Evolutionary conservation across 2,113 vertebrate genomes (phyloP).

Genomic region (Morone saxatilis): DNA sequence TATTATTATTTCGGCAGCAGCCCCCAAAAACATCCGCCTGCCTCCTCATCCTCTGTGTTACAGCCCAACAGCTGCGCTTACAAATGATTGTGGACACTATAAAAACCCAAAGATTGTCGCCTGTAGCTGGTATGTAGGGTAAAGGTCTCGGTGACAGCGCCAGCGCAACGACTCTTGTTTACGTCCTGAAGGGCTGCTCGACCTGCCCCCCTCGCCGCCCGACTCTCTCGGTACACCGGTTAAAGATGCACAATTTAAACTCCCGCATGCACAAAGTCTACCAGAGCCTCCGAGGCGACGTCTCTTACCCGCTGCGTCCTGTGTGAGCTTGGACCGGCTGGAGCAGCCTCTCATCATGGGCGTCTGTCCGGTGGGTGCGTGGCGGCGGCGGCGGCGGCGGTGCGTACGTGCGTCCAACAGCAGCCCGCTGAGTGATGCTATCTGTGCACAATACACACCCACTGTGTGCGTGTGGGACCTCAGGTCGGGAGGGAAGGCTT

Average conservation of each 20-base stretch:
- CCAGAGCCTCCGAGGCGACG: neutral
- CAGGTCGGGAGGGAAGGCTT: conserved; percentile 15
- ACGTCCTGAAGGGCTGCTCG: conserved; percentile 47
- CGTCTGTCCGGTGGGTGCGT: conserved; percentile 61
- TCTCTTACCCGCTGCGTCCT: conserved; percentile 79
- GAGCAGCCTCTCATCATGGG: conserved; percentile 86
- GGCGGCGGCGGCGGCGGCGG: conserved; percentile 26
- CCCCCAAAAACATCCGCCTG: neutral
- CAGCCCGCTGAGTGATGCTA: conserved; percentile 57
- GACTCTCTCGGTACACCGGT: neutral
- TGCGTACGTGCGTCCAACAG: conserved; percentile 53
- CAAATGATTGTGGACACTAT: neutral
- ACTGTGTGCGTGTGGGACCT: conserved; percentile 22
- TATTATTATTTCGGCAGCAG: neutral
- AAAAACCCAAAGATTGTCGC: neutral
- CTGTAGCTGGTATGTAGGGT: conserved; percentile 57
- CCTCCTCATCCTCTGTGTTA: neutral
- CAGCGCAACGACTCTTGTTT: conserved; percentile 62
- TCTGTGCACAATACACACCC: conserved; percentile 55
- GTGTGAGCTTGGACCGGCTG: conserved; percentile 70
- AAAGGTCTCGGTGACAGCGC: conserved; percentile 71
- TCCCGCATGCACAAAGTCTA: neutral
- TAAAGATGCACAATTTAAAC: neutral
- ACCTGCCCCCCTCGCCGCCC: neutral
- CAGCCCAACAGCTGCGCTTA: neutral